Percentiles rank a stretch among this genome's conserved stretches.
Evolutionary conservation across 2,888 invertebrate genomes (phyloP).

Genomic region (Epistrophella euchroma): DNA sequence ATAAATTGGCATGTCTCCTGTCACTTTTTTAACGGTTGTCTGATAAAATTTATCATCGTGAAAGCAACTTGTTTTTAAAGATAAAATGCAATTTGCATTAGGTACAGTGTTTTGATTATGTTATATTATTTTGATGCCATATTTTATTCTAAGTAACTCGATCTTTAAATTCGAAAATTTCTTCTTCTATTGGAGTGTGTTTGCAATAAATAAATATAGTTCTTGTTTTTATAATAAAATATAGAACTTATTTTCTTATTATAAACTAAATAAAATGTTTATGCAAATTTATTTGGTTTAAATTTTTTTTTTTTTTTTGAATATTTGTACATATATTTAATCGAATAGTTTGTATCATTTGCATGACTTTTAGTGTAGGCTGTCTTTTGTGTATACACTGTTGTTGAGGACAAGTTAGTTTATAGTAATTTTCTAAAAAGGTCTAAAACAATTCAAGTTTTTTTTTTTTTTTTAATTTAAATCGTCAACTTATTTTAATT

Average conservation of each 20-base stretch:
- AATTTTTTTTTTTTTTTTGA: not conserved
- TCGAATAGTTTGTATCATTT: not conserved
- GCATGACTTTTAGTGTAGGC: slow-evolving; percentile 13
- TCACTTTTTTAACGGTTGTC: not conserved
- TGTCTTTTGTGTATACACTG: not conserved
- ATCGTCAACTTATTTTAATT: too few species aligned
- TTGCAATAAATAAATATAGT: slow-evolving; percentile 2
- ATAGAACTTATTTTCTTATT: not conserved
- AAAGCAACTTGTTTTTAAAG: not conserved
- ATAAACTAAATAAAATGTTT: slow-evolving; percentile 5
- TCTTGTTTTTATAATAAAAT: slow-evolving; percentile 17
- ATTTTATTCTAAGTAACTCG: not conserved
- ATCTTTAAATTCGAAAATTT: not conserved
- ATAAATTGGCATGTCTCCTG: not conserved
- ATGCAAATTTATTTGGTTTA: slow-evolving; percentile 6
- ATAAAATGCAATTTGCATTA: not conserved
- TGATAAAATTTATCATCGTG: not conserved
- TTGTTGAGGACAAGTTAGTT: not conserved
- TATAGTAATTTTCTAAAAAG: not conserved
- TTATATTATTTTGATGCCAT: slow-evolving; percentile 5
- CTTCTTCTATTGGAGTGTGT: slow-evolving; percentile 1
- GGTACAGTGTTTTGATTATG: not conserved
- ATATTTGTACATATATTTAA: not conserved
- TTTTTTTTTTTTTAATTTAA: too few species aligned
- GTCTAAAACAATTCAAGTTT: too few species aligned